These are phyloP conservation scores for Lycodopsis pacificus DNA, from an alignment of 2,797 vertebrate species.

Conservation along the genomic window DNA sequence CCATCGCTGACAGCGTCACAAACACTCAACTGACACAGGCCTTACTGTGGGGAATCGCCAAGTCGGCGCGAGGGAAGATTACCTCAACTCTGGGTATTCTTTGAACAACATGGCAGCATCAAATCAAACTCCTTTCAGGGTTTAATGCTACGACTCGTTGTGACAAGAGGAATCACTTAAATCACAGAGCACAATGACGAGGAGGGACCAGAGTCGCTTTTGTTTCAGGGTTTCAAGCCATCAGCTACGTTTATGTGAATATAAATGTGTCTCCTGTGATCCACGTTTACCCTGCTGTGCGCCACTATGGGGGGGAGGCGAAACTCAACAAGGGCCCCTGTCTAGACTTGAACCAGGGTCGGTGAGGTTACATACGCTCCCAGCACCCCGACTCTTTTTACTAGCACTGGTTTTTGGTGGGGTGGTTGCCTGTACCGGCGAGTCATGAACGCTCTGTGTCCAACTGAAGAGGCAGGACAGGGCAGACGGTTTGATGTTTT, in stretches of 20 bases:
- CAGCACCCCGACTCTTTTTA: background rate
- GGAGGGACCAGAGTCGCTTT: no score
- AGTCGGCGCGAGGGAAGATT: slow-evolving; percentile 59
- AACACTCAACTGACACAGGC: slow-evolving; percentile 71
- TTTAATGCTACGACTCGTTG: background rate
- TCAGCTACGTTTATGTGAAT: background rate
- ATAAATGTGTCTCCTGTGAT: background rate
- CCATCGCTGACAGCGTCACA: slow-evolving; percentile 65
- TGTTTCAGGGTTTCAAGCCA: background rate
- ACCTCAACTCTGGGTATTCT: slow-evolving; percentile 50
- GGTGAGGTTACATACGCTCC: background rate
- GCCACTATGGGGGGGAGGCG: background rate
- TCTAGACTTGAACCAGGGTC: slow-evolving; percentile 12
- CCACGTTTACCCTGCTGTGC: background rate
- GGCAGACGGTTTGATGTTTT: background rate
- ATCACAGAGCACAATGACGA: background rate
- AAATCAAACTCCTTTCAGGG: background rate
- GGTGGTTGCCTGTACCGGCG: background rate
- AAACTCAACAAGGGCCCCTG: slow-evolving; percentile 4
- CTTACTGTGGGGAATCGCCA: slow-evolving; percentile 64
- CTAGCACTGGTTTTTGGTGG: background rate
- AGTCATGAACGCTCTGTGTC: background rate
- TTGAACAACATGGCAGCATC: slow-evolving; percentile 15
- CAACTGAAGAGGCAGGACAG: background rate
- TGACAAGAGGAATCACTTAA: background rate